phyloP scores from a whole-genome alignment of 2,888 invertebrate species.

The Temnothorax unifasciatus region DNA sequence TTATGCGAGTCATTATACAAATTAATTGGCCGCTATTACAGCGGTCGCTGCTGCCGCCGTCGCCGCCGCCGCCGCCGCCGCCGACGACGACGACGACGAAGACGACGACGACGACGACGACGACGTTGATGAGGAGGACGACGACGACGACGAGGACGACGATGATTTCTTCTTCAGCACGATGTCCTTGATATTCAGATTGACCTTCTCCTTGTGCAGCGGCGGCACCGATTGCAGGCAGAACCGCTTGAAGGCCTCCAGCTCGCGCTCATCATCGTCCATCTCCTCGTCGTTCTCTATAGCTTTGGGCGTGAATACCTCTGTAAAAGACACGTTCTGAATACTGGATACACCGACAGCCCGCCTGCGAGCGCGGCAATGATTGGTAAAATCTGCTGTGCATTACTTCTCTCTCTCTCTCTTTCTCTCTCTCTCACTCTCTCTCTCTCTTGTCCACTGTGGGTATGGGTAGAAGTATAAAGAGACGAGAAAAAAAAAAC shows the following conservation, averaged over 20 bases:
- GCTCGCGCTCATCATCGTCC: conserved; percentile 93
- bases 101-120: conserved; percentile 80
- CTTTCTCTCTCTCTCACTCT: neutral
- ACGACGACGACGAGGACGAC: conserved; percentile 76
- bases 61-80: too few species aligned
- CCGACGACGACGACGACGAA: conserved; percentile 78
- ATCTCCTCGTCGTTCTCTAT: conserved; percentile 91
- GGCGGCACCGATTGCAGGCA: conserved; percentile 94
- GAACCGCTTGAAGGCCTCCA: conserved; percentile 95
- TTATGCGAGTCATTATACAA: conserved; percentile 32
- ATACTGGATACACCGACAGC: conserved; percentile 77
- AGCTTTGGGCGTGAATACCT: conserved; percentile 93
- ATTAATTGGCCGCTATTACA: conserved; percentile 83
- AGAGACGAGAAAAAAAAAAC: neutral
- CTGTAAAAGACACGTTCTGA: conserved; percentile 85
- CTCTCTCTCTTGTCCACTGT: conserved; percentile 30
- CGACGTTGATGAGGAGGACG: conserved; percentile 80
- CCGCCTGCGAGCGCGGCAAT: conserved; percentile 49
- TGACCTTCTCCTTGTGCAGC: conserved; percentile 92
- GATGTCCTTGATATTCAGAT: conserved; percentile 93
- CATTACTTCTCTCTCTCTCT: conserved; percentile 19
- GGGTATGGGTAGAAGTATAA: conserved; percentile 29
- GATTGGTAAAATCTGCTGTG: conserved; percentile 52
- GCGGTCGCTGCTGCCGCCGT: conserved; percentile 72
- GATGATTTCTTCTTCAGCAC: conserved; percentile 89